Percentiles rank a stretch among this genome's conserved stretches.
Conservation (phyloP, 2,113 vertebrate genomes). For the Rhinolophus ferrumequinum region DNA sequence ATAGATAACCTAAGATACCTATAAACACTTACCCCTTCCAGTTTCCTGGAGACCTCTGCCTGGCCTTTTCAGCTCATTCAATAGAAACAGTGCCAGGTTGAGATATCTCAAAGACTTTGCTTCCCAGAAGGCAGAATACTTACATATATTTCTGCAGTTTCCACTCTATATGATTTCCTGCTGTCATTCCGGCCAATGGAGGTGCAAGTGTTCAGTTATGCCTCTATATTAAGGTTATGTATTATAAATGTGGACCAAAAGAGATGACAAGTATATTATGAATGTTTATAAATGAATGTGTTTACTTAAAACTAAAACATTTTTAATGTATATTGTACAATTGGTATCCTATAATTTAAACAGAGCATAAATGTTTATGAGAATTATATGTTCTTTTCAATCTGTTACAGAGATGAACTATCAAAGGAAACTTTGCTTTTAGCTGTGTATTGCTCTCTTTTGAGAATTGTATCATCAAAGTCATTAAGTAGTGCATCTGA, state of each 20-base stretch:
- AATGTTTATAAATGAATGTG: neutral
- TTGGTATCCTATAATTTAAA: neutral
- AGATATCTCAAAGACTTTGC: no score
- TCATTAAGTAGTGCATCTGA: constrained; percentile 29
- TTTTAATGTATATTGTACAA: neutral
- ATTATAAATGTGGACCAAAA: neutral
- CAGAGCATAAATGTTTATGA: neutral
- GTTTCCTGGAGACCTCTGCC: no score
- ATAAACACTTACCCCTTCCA: no score
- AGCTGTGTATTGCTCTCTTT: neutral
- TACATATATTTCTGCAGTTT: neutral
- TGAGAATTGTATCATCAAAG: constrained; percentile 10
- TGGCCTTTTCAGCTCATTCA: no score
- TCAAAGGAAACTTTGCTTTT: neutral
- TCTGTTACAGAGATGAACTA: neutral
- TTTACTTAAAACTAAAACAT: neutral
- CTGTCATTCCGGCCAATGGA: neutral
- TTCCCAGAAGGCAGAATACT: no score
- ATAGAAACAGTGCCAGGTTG: no score
- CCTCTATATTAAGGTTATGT: neutral
- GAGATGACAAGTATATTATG: neutral
- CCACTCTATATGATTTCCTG: neutral
- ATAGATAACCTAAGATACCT: no score
- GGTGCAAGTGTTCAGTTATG: neutral
- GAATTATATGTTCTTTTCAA: neutral